These are phyloP conservation scores for Melanophora roralis DNA, from an alignment of 2,888 invertebrate species.

Conservation along the genomic window DNA sequence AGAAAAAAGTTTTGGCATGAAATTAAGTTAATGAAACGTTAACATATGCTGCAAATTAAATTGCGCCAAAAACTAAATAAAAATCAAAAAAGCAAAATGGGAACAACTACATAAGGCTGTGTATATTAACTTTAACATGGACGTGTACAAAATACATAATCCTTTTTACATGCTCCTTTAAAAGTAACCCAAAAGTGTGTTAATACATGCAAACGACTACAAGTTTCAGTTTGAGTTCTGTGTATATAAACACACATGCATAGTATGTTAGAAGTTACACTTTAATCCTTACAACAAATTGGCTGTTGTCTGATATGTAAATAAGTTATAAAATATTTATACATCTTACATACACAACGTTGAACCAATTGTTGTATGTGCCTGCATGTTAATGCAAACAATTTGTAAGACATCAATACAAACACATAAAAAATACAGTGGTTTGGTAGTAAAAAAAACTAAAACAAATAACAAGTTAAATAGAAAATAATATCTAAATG, in stretches of 20 bases:
- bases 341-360: background rate
- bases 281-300: background rate
- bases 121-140: background rate
- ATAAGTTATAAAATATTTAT: slow-evolving; percentile 26
- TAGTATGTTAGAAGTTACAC: background rate
- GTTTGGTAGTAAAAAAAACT: background rate
- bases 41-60: slow-evolving; percentile 56
- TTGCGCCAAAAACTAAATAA: slow-evolving; percentile 50
- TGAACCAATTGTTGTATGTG: background rate
- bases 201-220: background rate
- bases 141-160: slow-evolving; percentile 3
- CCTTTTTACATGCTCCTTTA: slow-evolving; percentile 25
- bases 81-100: background rate
- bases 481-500: too few species aligned
- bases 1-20: background rate
- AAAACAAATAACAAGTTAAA: too few species aligned
- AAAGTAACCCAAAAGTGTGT: slow-evolving; percentile 2
- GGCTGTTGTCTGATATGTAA: background rate
- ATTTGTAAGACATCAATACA: background rate
- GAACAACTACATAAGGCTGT: background rate
- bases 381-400: background rate
- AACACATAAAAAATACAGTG: background rate
- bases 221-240: background rate
- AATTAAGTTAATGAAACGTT: slow-evolving; percentile 8
- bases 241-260: background rate